phyloP scores from a whole-genome alignment of 2,113 vertebrate genomes.

The Istiophorus platypterus region DNA sequence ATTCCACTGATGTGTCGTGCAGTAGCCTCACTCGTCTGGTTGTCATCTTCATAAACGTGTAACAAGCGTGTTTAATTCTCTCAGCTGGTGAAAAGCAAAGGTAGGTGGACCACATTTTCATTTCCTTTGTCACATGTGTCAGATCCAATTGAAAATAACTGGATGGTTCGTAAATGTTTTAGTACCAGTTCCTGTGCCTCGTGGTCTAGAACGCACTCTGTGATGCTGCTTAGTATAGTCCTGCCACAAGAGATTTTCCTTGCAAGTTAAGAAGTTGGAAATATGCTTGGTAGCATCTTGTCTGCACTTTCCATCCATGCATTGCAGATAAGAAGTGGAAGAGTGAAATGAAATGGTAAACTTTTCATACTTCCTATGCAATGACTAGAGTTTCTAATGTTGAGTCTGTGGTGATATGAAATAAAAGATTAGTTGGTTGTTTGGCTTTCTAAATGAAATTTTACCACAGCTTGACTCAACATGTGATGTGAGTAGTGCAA shows the following conservation, averaged over 20 bases:
- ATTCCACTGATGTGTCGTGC: neutral
- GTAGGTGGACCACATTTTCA: neutral
- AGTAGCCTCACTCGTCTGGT: slow-evolving; percentile 7
- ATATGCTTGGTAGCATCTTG: neutral
- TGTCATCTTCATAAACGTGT: slow-evolving; percentile 20
- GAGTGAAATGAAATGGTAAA: slow-evolving; percentile 8
- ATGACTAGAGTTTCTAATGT: neutral
- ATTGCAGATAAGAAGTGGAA: neutral
- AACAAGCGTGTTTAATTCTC: slow-evolving; percentile 30
- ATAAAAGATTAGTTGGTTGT: neutral
- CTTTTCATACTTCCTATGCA: neutral
- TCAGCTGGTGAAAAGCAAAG: slow-evolving; percentile 6
- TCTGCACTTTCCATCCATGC: neutral
- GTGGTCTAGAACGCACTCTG: slow-evolving; percentile 9
- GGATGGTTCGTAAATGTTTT: slow-evolving; percentile 46
- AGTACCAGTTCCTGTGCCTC: neutral
- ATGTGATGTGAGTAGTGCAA: neutral
- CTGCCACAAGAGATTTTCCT: slow-evolving; percentile 16
- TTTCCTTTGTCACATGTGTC: slow-evolving; percentile 41
- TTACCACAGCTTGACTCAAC: neutral
- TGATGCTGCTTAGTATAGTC: neutral
- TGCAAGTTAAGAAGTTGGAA: neutral
- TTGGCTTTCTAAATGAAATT: neutral
- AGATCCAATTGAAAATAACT: slow-evolving; percentile 26
- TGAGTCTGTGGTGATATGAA: neutral